Base-by-base conservation (phyloP, 2,888 invertebrate genomes). In the Nebria brevicollis region DNA sequence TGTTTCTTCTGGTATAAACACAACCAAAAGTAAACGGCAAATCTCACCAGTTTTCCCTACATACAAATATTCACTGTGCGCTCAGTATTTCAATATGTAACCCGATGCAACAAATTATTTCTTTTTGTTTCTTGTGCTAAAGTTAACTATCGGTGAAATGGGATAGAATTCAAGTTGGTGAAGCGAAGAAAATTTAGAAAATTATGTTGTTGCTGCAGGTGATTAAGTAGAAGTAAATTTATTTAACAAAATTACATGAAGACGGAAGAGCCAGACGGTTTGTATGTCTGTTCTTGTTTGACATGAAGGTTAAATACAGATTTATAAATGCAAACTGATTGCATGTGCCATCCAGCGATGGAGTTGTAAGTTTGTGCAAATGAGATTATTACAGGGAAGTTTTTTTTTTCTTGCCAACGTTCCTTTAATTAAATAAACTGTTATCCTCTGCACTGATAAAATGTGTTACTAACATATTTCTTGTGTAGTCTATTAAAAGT, bases 301-400 rank as follows among this genome's bases (percentile, higher is more conserved):
- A 13, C 25, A 26, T 5, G 25, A 11, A 25, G 70, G 11, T 20
- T 11, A 70, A 20, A 70, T 70, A 25, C 20, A 25, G 11, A 25
- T 66, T 6, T 66, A 8, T 79, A 79, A 79, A 79, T 79, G 73
- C 74, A 79, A 79, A 66, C 79, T 79, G 75, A 79, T 79, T 79
- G 43, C 74, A 15, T 74, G 66, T 79, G 78, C 74, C 78, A 78
- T 64, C 75, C 64, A 25, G 54, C 26, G 25, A 54, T 25, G 54
- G 66, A 73, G 42, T 77, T 43, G 43, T 77, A 54, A 70, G 70
- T 77, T 79, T 79, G 79, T 73, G 83, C 77, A 84, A 84, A 84
- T 83, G 83, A 83, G 84, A 83, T 84, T 84, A 84, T 84, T 84
- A 84, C 83, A 83, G 83, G 81, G 34, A 5, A 34, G 34, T 76